Base-by-base conservation (phyloP, 2,113 vertebrate genomes). In the Romanogobio albipinnatus region DNA sequence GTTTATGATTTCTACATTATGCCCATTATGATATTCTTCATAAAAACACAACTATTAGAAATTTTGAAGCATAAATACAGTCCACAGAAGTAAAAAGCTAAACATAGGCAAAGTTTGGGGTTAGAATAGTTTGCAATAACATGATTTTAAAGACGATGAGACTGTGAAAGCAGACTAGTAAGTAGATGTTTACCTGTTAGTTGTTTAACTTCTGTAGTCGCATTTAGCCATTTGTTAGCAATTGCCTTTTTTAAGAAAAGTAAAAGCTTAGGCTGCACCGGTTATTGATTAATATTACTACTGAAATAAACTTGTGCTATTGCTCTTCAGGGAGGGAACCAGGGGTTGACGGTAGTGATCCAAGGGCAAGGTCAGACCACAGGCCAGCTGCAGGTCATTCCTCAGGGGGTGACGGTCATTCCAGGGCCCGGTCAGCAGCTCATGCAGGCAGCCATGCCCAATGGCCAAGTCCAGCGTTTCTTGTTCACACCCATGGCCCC, bases 371-470 rank as follows among this genome's bases (percentile, higher is more conserved):
- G 97, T 56, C 98, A 99, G 93, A 99, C 97, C 85, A 97, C 97
- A 81, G 98, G 98, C n/a, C 98, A 99, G 86, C 91, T 99, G 85
- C 98, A 99, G 84, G 92, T 99, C 92, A 97, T 99, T 89, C 98
- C 98, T 79, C 98, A 98, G 91, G 98, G 98, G 56, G 96, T 99
- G 73, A 96, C 97, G 0, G 92, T 99, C 66, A 97, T 99, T 89
- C 98, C 98, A 0, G 96, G 96, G 3, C 97, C 97, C 22, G 98
- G 98, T 36, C 98, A 99, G 90, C 98, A 99, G 90, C 94, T 99
- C 6, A 99, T 99, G 98, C 98, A 99, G 93, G 98, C 98, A 17
- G 98, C 98, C 9, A 98, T 99, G 97, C 98, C 98, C 53, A 99
- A 97, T 71, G 98, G 98, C 62, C 97, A 97, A 66, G 95, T 99